phyloP scores from a whole-genome alignment of 2,113 vertebrate species.

The Hippocampus mohnikei region DNA sequence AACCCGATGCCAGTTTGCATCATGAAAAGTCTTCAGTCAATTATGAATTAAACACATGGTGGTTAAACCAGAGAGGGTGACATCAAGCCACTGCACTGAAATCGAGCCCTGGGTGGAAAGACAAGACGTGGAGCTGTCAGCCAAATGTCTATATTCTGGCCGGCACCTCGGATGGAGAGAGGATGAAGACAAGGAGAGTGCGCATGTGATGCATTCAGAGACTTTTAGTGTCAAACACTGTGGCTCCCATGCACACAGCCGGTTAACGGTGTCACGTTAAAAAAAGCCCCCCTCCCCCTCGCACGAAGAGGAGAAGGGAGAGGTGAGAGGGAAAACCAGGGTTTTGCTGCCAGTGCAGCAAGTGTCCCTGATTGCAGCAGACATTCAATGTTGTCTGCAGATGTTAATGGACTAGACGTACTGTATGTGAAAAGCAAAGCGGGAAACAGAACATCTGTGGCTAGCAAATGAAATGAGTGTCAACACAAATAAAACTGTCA shows the following conservation, averaged over 20 bases:
- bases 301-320: slow-evolving; percentile 31
- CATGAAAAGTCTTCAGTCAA: slow-evolving; percentile 24
- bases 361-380: slow-evolving; percentile 51
- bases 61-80: slow-evolving; percentile 15
- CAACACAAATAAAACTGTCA: slow-evolving; percentile 28
- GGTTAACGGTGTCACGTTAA: slow-evolving; percentile 69
- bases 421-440: slow-evolving; percentile 79
- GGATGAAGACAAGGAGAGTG: slow-evolving; percentile 56
- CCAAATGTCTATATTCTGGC: slow-evolving; percentile 54
- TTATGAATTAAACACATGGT: slow-evolving; percentile 23
- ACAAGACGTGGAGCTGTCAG: slow-evolving; percentile 69
- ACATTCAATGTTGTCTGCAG: slow-evolving; percentile 61
- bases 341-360: slow-evolving; percentile 54
- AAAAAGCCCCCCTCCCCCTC: slow-evolving; percentile 52
- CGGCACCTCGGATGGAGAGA: slow-evolving; percentile 38
- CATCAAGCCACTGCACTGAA: slow-evolving; percentile 72
- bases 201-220: slow-evolving; percentile 86
- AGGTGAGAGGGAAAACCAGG: slow-evolving; percentile 33
- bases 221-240: slow-evolving; percentile 80
- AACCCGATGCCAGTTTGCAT: slow-evolving; percentile 25
- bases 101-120: slow-evolving; percentile 91
- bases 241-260: slow-evolving; percentile 92
- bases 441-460: slow-evolving; percentile 82
- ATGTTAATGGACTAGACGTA: slow-evolving; percentile 90
- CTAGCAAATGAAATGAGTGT: slow-evolving; percentile 79